Evolutionary conservation across 2,888 invertebrate genomes (phyloP), one percentile per base, ranked within the genome.

Genomic region (Apamea crenata): DNA sequence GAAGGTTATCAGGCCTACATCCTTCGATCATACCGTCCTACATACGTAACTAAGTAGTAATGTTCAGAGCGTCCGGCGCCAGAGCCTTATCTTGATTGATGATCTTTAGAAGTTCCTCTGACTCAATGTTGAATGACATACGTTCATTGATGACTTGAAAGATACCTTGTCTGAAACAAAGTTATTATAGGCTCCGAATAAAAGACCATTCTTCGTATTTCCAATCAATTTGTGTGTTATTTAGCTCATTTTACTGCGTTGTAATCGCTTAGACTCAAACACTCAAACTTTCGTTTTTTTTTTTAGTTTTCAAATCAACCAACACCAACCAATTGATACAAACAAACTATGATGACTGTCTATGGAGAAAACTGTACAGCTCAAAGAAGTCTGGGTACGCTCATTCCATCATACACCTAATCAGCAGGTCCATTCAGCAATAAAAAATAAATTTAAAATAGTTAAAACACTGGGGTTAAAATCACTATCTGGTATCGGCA

Each of bases 51-150:
- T 14, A 21, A 16, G 29, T 29, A 77, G 18, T 16, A 32, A 63
- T 63, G 44, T 36, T 29, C 47, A 29, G n/a, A 53, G 40, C 32
- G 18, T 65, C 44, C 66, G 78, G 66, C 40, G 68, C 53, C n/a
- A 12, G 47, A 25, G 53, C 36, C 50, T 65, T 70, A 79, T 79
- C 79, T 47, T 80, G 71, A 79, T 79, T 79, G 65, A 79, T 70
- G 63, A 47, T 68, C 44, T 70, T n/a, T 18, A 29, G 18, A 78
- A 70, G 63, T 79, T 79, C 14, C 18, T 36, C 29, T 29, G 44
- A 3, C 53, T 68, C 56, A 25, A 29, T 40, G n/a, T 32, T 16
- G 32, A 69, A 53, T 65, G 21, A 29, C 25, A 36, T 18, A n/a
- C 6, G 59, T 50, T 29, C 36, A 29, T 29, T 59, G 67, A 29